Evolutionary conservation across 2,113 vertebrate species (phyloP).

Genomic region (Rutilus rutilus): DNA sequence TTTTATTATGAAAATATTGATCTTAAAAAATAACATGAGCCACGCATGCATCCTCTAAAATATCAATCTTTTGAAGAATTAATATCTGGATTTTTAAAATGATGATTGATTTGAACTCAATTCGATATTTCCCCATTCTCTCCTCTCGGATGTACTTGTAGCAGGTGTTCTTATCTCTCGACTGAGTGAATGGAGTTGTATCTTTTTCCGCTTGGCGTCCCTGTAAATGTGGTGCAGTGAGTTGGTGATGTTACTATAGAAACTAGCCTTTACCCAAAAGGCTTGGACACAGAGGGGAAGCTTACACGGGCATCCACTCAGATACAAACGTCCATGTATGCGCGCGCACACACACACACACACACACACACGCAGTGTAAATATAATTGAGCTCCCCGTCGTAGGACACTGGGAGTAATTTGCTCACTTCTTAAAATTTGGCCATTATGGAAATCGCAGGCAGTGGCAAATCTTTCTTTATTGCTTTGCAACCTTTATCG

Average conservation of each 20-base stretch:
- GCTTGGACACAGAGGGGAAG: constrained; percentile 41
- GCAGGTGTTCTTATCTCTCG: constrained; percentile 64
- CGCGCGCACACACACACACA: not conserved
- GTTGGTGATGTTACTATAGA: constrained; percentile 76
- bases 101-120: not conserved
- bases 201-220: constrained; percentile 66
- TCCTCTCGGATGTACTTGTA: constrained; percentile 52
- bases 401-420: constrained; percentile 32
- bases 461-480: constrained; percentile 63
- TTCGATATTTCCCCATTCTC: not conserved
- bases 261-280: constrained; percentile 64
- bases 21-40: not conserved
- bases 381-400: not conserved
- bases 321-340: not conserved
- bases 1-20: not conserved
- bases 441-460: constrained; percentile 63
- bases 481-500: constrained; percentile 63
- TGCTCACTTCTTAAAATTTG: constrained; percentile 52
- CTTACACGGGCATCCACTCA: constrained; percentile 23
- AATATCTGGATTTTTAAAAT: not conserved
- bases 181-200: constrained; percentile 61
- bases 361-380: not conserved
- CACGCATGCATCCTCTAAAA: not conserved
- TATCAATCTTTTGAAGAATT: not conserved
- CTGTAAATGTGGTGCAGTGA: constrained; percentile 69